phyloP scores from a whole-genome alignment of 2,797 vertebrate genomes.

The Cyprinodon diabolis region DNA sequence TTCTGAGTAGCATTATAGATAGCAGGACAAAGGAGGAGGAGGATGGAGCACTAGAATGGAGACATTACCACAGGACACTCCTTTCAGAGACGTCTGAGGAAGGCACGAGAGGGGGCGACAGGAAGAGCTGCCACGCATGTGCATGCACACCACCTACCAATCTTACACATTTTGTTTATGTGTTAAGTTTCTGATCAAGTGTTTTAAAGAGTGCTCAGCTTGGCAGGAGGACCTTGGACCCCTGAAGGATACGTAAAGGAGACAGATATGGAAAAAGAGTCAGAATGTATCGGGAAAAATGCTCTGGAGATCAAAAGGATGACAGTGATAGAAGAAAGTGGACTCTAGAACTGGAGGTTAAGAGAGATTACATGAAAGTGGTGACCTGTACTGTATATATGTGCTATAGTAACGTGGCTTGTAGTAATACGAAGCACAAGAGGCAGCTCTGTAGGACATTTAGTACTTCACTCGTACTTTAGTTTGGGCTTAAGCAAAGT shows the following conservation, averaged over 20 bases:
- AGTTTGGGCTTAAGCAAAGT: slow-evolving; percentile 83
- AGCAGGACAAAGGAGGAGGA: slow-evolving; percentile 48
- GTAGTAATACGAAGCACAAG: slow-evolving; percentile 91
- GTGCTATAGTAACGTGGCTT: slow-evolving; percentile 74
- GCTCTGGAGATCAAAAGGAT: slow-evolving; percentile 32
- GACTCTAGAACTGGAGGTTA: slow-evolving; percentile 32
- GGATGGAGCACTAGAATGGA: slow-evolving; percentile 35
- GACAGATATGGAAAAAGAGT: slow-evolving; percentile 44
- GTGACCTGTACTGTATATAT: slow-evolving; percentile 72
- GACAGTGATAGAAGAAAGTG: slow-evolving; percentile 28
- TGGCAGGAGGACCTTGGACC: slow-evolving; percentile 47
- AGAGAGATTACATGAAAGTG: slow-evolving; percentile 16
- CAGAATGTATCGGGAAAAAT: slow-evolving; percentile 20
- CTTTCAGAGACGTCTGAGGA: slow-evolving; percentile 34
- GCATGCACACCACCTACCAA: slow-evolving; percentile 92
- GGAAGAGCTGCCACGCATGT: slow-evolving; percentile 90
- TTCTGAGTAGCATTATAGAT: slow-evolving; percentile 71
- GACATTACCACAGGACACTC: slow-evolving; percentile 34
- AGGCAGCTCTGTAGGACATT: slow-evolving; percentile 85
- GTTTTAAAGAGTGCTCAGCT: slow-evolving; percentile 19
- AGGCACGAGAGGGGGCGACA: slow-evolving; percentile 14
- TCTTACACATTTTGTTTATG: slow-evolving; percentile 78
- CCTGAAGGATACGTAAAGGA: slow-evolving; percentile 59
- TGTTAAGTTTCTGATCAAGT: slow-evolving; percentile 71
- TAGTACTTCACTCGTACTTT: slow-evolving; percentile 83